phyloP scores from a whole-genome alignment of 2,113 vertebrate species.

The Cephalopholis sonnerati region DNA sequence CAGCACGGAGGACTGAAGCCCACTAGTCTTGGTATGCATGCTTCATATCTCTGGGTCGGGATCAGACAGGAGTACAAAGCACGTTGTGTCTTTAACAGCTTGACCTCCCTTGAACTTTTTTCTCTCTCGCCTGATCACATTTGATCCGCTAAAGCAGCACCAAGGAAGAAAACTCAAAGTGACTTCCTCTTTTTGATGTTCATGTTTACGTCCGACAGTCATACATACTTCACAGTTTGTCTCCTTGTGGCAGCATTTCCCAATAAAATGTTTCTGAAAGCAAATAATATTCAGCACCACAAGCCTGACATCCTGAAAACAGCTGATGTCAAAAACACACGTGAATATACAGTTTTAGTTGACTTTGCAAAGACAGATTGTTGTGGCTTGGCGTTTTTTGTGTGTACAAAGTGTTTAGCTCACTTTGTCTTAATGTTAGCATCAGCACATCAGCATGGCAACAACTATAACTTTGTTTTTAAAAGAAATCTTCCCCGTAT shows the following conservation, averaged over 20 bases:
- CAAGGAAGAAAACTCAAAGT: conserved; percentile 1
- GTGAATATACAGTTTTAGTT: not conserved
- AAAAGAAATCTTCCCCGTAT: not conserved
- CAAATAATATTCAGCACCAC: not conserved
- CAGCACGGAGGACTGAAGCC: conserved; percentile 6
- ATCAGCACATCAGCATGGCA: not conserved
- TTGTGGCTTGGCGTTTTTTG: not conserved
- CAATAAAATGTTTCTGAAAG: not conserved
- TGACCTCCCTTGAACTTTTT: conserved; percentile 38
- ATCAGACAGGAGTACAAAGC: conserved; percentile 33
- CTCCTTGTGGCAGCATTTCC: not conserved
- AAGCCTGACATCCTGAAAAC: not conserved
- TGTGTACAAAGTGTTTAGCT: not conserved
- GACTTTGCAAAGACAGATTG: not conserved
- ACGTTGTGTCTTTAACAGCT: conserved; percentile 36
- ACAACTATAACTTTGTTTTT: not conserved
- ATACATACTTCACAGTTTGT: not conserved
- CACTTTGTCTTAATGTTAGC: not conserved
- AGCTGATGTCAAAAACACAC: not conserved
- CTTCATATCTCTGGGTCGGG: conserved; percentile 13
- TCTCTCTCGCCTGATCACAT: conserved; percentile 32
- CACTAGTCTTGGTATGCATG: conserved; percentile 8
- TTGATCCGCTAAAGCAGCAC: conserved; percentile 30
- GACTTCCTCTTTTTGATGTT: conserved; percentile 20
- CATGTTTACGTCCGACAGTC: not conserved